phyloP scores from a whole-genome alignment of 2,888 invertebrate species.

The Colostygia pectinataria region DNA sequence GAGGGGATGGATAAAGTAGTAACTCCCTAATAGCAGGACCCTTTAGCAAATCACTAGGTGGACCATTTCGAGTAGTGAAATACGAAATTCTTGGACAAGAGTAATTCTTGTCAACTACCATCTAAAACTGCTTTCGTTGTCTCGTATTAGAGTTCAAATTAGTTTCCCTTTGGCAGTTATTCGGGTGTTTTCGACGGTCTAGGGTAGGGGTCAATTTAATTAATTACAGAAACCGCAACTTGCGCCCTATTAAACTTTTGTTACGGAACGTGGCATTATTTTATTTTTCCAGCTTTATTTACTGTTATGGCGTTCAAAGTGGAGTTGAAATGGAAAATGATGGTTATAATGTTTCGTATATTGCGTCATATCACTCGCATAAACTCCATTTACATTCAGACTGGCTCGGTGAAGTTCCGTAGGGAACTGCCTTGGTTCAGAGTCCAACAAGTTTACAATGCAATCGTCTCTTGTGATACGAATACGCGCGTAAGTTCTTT shows the following conservation, averaged over 20 bases:
- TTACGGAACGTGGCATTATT: conserved; percentile 56
- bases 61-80: conserved; percentile 62
- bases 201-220: conserved; percentile 72
- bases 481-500: background rate
- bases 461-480: conserved; percentile 8
- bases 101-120: conserved; percentile 39
- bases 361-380: conserved; percentile 9
- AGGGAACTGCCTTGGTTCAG: conserved; percentile 2
- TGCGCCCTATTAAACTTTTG: conserved; percentile 68
- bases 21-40: conserved; percentile 55
- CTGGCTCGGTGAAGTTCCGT: background rate
- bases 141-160: conserved; percentile 52
- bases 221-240: conserved; percentile 70
- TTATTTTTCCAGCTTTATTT: conserved; percentile 53
- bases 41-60: conserved; percentile 63
- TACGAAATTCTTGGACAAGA: conserved; percentile 60
- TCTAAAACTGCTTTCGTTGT: conserved; percentile 45
- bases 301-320: conserved; percentile 37
- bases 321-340: conserved; percentile 9
- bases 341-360: conserved; percentile 8
- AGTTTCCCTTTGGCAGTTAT: conserved; percentile 35
- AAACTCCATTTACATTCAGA: conserved; percentile 8
- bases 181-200: conserved; percentile 52
- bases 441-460: conserved; percentile 8
- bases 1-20: conserved; percentile 51